These are phyloP conservation scores for Tromatobia lineatoria DNA, from an alignment of 2,888 invertebrate genomes.

Conservation along the genomic window DNA sequence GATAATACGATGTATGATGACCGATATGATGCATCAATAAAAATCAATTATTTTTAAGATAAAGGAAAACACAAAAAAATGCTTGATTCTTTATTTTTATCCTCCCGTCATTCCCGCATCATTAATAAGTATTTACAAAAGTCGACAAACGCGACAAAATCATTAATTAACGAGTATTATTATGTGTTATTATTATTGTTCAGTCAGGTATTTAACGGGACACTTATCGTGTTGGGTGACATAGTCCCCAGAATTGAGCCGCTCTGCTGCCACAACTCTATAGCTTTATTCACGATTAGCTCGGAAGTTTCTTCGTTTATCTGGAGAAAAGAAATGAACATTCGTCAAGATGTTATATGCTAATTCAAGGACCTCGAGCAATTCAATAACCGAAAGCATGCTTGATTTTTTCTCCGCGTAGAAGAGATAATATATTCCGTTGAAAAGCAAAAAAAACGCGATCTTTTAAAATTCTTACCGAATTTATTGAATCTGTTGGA, in stretches of 20 bases:
- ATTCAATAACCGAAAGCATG: too few species aligned
- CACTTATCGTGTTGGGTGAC: conserved; percentile 75
- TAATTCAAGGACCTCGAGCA: conserved; percentile 41
- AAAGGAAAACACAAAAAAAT: conserved; percentile 65
- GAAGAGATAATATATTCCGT: too few species aligned
- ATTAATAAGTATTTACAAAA: conserved; percentile 38
- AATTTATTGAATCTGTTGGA: too few species aligned
- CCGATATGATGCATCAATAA: conserved; percentile 82
- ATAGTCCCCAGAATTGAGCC: conserved; percentile 87
- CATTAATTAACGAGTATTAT: conserved; percentile 45
- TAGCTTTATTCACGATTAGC: conserved; percentile 93
- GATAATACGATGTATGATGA: conserved; percentile 78
- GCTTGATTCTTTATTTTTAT: not conserved
- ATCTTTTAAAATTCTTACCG: too few species aligned
- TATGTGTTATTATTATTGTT: conserved; percentile 39
- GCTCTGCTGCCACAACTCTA: conserved; percentile 94
- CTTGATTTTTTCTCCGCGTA: too few species aligned
- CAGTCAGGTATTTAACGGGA: conserved; percentile 67
- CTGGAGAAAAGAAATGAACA: conserved; percentile 85
- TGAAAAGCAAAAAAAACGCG: too few species aligned
- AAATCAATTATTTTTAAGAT: conserved; percentile 85
- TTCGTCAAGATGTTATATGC: conserved; percentile 59
- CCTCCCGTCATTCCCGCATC: not conserved
- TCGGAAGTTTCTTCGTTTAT: conserved; percentile 93
- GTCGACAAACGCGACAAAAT: not conserved